These are phyloP conservation scores for Eptatretus atami DNA, from an alignment of 2,797 vertebrate species.

Conservation along the genomic window DNA sequence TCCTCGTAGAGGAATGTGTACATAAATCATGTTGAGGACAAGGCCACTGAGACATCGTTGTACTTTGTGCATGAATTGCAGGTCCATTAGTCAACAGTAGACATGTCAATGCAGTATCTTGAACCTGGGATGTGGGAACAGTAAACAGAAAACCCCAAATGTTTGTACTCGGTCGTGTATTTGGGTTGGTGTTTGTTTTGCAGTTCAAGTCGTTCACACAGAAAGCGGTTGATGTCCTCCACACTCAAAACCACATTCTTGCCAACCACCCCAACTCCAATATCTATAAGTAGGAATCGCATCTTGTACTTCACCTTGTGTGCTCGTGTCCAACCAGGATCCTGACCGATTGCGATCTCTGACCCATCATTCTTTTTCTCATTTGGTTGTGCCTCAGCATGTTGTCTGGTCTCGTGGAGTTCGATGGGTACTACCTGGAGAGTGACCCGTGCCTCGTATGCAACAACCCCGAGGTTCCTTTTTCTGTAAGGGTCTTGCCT, in stretches of 20 bases:
- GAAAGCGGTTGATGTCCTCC: slow-evolving; percentile 78
- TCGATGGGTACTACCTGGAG: slow-evolving; percentile 81
- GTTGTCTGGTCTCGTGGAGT: slow-evolving; percentile 76
- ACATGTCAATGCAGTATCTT: too few species aligned
- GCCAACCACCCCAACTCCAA: slow-evolving; percentile 98
- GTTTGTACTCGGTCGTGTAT: too few species aligned
- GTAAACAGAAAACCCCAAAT: too few species aligned
- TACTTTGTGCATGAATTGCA: too few species aligned
- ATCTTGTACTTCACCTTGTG: background rate
- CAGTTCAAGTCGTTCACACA: slow-evolving; percentile 92
- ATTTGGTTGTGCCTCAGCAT: slow-evolving; percentile 21
- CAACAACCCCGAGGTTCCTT: slow-evolving; percentile 92
- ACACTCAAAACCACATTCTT: slow-evolving; percentile 85
- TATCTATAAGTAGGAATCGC: slow-evolving; percentile 62
- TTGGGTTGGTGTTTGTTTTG: slow-evolving; percentile 9
- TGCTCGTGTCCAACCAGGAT: background rate
- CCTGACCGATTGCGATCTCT: background rate
- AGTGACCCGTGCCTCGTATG: slow-evolving; percentile 93
- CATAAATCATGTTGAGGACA: too few species aligned
- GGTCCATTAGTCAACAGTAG: too few species aligned
- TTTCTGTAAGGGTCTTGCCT: slow-evolving; percentile 35
- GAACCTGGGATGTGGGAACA: too few species aligned
- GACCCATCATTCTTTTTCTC: slow-evolving; percentile 6
- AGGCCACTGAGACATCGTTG: too few species aligned
- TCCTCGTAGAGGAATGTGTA: too few species aligned